Base-by-base conservation (phyloP, 1,140 invertebrate species). In the Pogonomyrmex barbatus region DNA sequence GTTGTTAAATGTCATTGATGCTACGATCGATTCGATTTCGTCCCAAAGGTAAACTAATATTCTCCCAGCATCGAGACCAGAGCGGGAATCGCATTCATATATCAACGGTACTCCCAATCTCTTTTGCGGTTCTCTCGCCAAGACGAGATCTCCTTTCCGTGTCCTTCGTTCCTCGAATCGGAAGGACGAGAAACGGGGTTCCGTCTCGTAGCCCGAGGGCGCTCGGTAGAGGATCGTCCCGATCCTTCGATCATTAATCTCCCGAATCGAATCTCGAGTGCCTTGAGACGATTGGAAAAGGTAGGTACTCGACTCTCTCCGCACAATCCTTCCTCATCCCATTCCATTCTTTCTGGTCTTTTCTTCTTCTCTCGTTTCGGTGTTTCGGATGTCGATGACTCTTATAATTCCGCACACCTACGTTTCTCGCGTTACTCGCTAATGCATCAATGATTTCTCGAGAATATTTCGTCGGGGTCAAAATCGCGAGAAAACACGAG, bases 241-340 rank as follows among this genome's bases (percentile, higher is more conserved):
- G 89, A 91, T 88, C 84, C 89, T 70, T 68, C 84, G 84, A 91
- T 91, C 90, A 88, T 91, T 91, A 91, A 91, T 91, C 90, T 91
- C 87, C 67, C 84, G 89, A 90, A 91, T 90, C 89, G 89, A 90
- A 90, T 90, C 89, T 90, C 89, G 83, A 90, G 89, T 83, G 90
- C 87, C 89, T 88, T 87, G 76, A 79, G 90, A 90, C 87, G 84
- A 91, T 88, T 89, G 90, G 90, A 68, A 91, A 87, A 88, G 89
- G 89, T 86, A 76, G 71, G 73, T 83, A 79, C 77, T 82, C 52
- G 63, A 71, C 45, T 70, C 77, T 86, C 45, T 47, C 24, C 77
- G 65, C 76, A 67, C 62, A 65, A 42, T 63, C 68, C 76, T 77
- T 56, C 77, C 70, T 68, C 58, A 8, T 60, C 54, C 3, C 52